Base-by-base conservation (phyloP, 2,113 vertebrate genomes). In the Probosciger aterrimus region DNA sequence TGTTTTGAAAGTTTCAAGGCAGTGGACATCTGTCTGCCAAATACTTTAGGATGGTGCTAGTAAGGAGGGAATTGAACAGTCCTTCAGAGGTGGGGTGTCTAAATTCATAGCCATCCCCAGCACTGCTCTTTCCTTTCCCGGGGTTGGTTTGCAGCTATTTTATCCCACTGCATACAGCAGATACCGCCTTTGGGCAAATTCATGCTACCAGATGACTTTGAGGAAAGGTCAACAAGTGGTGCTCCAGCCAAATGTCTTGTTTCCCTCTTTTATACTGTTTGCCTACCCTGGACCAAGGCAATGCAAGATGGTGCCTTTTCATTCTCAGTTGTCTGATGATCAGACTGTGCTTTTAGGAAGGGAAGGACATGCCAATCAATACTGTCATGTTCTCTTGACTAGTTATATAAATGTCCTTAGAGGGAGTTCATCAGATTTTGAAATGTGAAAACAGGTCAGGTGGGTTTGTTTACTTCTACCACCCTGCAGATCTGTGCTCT, bases 1-100 rank as follows among this genome's bases (percentile, higher is more conserved):
- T 15, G 7, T 87, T 97, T 60, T 63, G 62, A 97, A 93, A 71
- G 55, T 82, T 93, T 91, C 78, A 91, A 62, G 88, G 84, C 91
- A 87, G 23, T 55, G 77, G 84, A 71, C 43, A 52, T 93, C 87
- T 41, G 6, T 60, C 87, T 96, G 92, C 82, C 90, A 92, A 96
- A 78, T 74, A 88, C 55, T 82, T 86, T 64, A 69, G 77, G 73
- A 83, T 44, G 57, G 64, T 90, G 64, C 23, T 63, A 80, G 52
- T 18, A 71, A 78, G 43, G 57, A 91, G 10, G 4, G 25, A 89
- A 57, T 25, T 11, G 22, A 83, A 64, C 2, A 4, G 24, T 53
- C 31, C 8, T 30, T 78, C 25, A 65, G 37, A 19, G 5, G 28
- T 47, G 31, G 35, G 41, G 15, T 64, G 39, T 60, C 41, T 68